Conservation (phyloP, 2,888 invertebrate species). For the Drosophila ustulata region DNA sequence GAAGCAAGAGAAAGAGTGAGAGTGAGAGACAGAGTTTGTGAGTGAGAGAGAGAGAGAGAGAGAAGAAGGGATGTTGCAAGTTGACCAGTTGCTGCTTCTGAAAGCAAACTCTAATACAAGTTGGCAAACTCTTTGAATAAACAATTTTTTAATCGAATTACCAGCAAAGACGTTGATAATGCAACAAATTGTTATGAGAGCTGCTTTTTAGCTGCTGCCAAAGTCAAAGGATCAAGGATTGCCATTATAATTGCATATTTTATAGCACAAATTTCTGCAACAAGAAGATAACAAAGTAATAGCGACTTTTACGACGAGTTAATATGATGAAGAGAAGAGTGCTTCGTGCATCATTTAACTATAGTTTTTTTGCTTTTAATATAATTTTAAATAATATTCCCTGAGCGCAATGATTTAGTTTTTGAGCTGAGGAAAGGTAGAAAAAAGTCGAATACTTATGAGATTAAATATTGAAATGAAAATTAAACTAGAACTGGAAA, state of each 20-base stretch:
- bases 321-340: background rate
- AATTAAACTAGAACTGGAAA: no score
- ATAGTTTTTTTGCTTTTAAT: no score
- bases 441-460: no score
- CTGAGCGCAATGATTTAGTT: no score
- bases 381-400: no score
- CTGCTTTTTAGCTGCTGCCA: slow-evolving; percentile 1
- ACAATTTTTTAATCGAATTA: slow-evolving; percentile 58
- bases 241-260: background rate
- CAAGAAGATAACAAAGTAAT: background rate
- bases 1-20: no score
- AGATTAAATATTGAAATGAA: no score
- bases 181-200: slow-evolving; percentile 16
- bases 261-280: background rate
- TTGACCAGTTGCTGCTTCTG: slow-evolving; percentile 13
- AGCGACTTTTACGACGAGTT: background rate
- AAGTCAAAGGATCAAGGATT: slow-evolving; percentile 1
- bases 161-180: slow-evolving; percentile 28
- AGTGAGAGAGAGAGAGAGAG: background rate
- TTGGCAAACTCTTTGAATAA: slow-evolving; percentile 55
- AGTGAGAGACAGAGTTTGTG: no score
- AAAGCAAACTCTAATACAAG: slow-evolving; percentile 22
- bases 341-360: background rate
- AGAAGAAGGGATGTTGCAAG: background rate
- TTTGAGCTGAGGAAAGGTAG: no score